Conservation (phyloP, 2,888 invertebrate genomes). For the Kuschelorhynchus macadamiae region DNA sequence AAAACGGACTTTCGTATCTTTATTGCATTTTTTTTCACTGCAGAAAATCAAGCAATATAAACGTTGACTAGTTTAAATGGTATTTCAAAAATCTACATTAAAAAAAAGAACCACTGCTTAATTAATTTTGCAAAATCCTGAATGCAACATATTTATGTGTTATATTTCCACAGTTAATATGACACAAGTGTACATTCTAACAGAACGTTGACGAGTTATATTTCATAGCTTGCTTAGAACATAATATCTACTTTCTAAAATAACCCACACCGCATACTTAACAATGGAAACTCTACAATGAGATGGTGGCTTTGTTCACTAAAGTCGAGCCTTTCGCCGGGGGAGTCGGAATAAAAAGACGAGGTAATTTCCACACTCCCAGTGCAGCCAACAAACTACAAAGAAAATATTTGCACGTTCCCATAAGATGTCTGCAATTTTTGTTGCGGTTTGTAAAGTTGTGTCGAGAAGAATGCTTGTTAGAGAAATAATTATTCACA, state of each 20-base stretch:
- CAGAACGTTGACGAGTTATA: conserved; percentile 10
- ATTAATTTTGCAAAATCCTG: no score
- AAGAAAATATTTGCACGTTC: neutral
- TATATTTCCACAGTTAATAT: neutral
- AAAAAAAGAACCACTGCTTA: no score
- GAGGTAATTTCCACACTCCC: conserved; percentile 15
- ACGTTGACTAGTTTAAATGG: no score
- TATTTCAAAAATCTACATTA: no score
- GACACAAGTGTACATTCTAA: conserved; percentile 18
- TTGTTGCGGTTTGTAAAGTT: no score
- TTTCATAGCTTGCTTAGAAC: conserved; percentile 6
- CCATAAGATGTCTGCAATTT: neutral
- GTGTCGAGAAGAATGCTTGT: no score
- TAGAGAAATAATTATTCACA: no score
- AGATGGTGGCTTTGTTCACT: conserved; percentile 31
- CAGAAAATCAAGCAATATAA: no score
- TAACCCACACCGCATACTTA: conserved; percentile 31
- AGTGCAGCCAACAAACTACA: neutral
- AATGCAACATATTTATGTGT: no score
- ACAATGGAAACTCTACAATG: conserved; percentile 28
- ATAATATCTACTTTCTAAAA: conserved; percentile 32
- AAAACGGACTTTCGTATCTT: no score
- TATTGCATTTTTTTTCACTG: no score
- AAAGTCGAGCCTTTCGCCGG: conserved; percentile 15
- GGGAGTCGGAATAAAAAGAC: conserved; percentile 11